Percentiles rank a stretch among this genome's conserved stretches.
Conservation (phyloP, 2,888 invertebrate genomes). For the Andrena minutula region DNA sequence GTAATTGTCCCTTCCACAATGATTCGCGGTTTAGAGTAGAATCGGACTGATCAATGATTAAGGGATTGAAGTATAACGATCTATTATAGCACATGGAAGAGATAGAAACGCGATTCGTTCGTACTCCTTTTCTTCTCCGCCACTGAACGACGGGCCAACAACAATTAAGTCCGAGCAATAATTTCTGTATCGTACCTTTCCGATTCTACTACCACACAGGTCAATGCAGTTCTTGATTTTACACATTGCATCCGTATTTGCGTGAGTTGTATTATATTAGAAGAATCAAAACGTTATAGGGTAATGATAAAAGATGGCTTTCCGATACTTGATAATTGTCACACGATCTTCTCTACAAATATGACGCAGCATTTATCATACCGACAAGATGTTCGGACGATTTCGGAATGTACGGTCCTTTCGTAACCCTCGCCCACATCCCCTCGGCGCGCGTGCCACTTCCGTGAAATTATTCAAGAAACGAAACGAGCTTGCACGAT, state of each 20-base stretch:
- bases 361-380: slow-evolving; percentile 14
- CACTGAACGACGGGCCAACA: background rate
- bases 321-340: slow-evolving; percentile 17
- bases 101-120: background rate
- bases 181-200: slow-evolving; percentile 1
- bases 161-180: slow-evolving; percentile 24
- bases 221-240: slow-evolving; percentile 14
- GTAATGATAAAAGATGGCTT: slow-evolving; percentile 32
- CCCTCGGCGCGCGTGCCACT: too few relatives aligned
- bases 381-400: slow-evolving; percentile 10
- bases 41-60: slow-evolving; percentile 38
- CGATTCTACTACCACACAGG: slow-evolving; percentile 29
- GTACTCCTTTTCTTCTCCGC: background rate
- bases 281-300: slow-evolving; percentile 33
- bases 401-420: slow-evolving; percentile 41
- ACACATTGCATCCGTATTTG: slow-evolving; percentile 16
- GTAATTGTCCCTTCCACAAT: slow-evolving; percentile 56
- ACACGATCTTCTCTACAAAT: slow-evolving; percentile 9
- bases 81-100: background rate
- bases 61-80: slow-evolving; percentile 1
- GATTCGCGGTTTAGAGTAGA: slow-evolving; percentile 46
- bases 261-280: slow-evolving; percentile 19
- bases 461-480: slow-evolving; percentile 10
- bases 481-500: background rate
- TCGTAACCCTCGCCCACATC: slow-evolving; percentile 3